phyloP scores from a whole-genome alignment of 2,113 vertebrate genomes.

The Ptychochromis oligacanthus region DNA sequence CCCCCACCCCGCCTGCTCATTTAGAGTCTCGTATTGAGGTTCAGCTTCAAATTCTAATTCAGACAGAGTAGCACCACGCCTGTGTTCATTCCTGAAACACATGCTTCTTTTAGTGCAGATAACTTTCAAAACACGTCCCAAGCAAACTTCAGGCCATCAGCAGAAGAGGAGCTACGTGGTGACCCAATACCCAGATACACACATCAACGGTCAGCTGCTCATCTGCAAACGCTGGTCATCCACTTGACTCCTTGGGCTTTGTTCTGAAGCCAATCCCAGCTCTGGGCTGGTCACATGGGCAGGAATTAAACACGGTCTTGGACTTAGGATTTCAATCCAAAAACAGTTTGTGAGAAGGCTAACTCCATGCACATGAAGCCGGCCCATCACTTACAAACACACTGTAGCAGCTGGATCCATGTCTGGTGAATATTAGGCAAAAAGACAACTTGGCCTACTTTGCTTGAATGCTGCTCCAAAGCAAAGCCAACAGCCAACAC shows the following conservation, averaged over 20 bases:
- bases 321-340: neutral
- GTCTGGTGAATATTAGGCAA: slow-evolving; percentile 43
- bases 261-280: slow-evolving; percentile 43
- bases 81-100: slow-evolving; percentile 74
- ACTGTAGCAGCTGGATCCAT: slow-evolving; percentile 72
- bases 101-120: slow-evolving; percentile 82
- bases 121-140: slow-evolving; percentile 47
- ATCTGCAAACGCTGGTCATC: neutral
- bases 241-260: slow-evolving; percentile 25
- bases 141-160: slow-evolving; percentile 54
- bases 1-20: slow-evolving; percentile 35
- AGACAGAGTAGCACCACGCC: slow-evolving; percentile 80
- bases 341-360: neutral
- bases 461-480: slow-evolving; percentile 34
- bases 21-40: slow-evolving; percentile 38
- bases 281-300: slow-evolving; percentile 32
- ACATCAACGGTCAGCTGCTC: neutral
- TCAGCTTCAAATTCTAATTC: slow-evolving; percentile 61
- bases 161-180: slow-evolving; percentile 31
- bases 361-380: slow-evolving; percentile 23
- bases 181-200: neutral
- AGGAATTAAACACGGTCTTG: slow-evolving; percentile 10
- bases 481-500: slow-evolving; percentile 61
- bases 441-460: slow-evolving; percentile 47
- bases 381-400: slow-evolving; percentile 29